Evolutionary conservation across 64 coral and sea anemone genomes (phyloP).

Genomic region (Pocillopora verrucosa): DNA sequence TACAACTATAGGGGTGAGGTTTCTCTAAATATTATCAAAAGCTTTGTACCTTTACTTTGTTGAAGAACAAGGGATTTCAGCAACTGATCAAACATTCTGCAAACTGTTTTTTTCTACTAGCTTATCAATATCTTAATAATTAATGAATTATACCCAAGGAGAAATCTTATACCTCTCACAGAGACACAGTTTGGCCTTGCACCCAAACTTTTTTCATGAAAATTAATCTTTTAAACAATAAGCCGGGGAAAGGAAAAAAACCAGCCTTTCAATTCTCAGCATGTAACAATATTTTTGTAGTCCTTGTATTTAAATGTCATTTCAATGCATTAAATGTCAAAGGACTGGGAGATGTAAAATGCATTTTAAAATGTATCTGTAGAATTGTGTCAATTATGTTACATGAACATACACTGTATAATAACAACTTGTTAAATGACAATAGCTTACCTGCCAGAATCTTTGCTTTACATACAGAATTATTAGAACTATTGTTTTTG

Average conservation of each 20-base stretch:
- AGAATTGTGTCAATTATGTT: too few relatives aligned
- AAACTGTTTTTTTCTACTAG: neutral
- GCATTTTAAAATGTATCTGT: too few relatives aligned
- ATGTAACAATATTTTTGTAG: too few relatives aligned
- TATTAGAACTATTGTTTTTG: neutral
- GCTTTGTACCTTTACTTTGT: neutral
- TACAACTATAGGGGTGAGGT: too few relatives aligned
- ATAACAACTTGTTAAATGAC: neutral
- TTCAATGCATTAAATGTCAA: too few relatives aligned
- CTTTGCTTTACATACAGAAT: neutral
- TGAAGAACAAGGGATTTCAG: neutral
- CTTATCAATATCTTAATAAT: neutral
- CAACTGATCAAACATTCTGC: neutral
- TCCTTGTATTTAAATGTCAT: too few relatives aligned
- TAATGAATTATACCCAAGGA: neutral
- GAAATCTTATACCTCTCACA: neutral
- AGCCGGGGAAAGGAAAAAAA: too few relatives aligned
- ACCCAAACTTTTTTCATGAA: neutral
- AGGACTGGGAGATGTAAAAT: too few relatives aligned
- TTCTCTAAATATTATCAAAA: too few relatives aligned
- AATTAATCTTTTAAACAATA: neutral
- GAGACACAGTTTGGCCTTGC: neutral
- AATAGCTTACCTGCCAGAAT: neutral
- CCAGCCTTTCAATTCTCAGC: too few relatives aligned
- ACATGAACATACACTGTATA: too few relatives aligned